These are phyloP conservation scores for Batillaria attramentaria DNA, from an alignment of 1,140 invertebrate genomes.

Conservation along the genomic window DNA sequence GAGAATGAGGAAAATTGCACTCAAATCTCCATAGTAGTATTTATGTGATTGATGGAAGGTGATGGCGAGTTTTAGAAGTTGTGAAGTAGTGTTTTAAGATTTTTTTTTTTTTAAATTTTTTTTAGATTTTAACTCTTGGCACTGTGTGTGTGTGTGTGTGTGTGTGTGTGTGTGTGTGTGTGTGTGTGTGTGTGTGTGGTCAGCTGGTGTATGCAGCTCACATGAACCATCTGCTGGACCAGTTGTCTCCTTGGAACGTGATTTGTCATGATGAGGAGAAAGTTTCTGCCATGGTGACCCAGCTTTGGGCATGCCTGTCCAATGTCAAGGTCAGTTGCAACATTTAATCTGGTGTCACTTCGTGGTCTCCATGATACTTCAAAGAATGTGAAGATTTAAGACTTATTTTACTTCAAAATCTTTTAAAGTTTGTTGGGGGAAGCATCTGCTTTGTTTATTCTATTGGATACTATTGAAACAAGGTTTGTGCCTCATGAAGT, in stretches of 20 bases:
- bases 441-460: too few species aligned
- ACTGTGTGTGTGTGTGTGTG: too few species aligned
- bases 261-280: slow-evolving; percentile 37
- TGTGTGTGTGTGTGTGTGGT: slow-evolving; percentile 17
- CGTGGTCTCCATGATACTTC: neutral
- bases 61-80: neutral
- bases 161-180: too few species aligned
- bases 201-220: slow-evolving; percentile 63
- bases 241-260: slow-evolving; percentile 64
- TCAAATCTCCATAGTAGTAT: too few species aligned
- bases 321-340: slow-evolving; percentile 46
- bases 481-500: too few species aligned
- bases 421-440: neutral
- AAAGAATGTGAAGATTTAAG: neutral
- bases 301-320: slow-evolving; percentile 54
- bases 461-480: too few species aligned
- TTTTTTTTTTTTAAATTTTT: neutral
- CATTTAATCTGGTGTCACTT: neutral
- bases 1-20: too few species aligned
- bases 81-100: too few species aligned
- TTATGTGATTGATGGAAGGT: neutral
- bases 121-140: neutral
- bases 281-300: slow-evolving; percentile 45
- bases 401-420: neutral
- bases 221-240: slow-evolving; percentile 55